A percentile compares a stretch with the other conserved stretches of the same genome.
Conservation (phyloP, 1,140 invertebrate species). For the Lordiphosa clarofinis region DNA sequence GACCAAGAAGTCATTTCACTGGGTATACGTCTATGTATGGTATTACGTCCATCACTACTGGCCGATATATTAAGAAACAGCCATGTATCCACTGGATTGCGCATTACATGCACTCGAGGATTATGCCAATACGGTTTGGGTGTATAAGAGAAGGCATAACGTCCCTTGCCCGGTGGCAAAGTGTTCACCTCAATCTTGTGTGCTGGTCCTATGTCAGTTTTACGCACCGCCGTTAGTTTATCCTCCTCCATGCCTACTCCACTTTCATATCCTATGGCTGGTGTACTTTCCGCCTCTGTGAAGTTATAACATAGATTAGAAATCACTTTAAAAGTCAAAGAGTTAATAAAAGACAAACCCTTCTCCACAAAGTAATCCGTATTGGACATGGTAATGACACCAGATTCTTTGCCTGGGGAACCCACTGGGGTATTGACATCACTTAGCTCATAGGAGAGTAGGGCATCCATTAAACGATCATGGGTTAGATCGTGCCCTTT, state of each 20-base stretch:
- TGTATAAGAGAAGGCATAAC: conserved; percentile 93
- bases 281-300: conserved; percentile 57
- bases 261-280: conserved; percentile 33
- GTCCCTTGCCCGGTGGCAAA: conserved; percentile 90
- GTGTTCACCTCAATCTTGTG: conserved; percentile 83
- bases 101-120: conserved; percentile 88
- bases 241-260: conserved; percentile 59
- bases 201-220: conserved; percentile 78
- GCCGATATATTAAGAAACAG: conserved; percentile 90
- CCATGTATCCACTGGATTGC: conserved; percentile 89
- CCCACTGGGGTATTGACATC: conserved; percentile 67
- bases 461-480: conserved; percentile 74
- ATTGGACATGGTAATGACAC: conserved; percentile 75
- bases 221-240: conserved; percentile 62
- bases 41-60: conserved; percentile 80
- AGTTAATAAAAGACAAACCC: conserved; percentile 15
- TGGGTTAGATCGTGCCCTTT: conserved; percentile 63
- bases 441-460: conserved; percentile 79
- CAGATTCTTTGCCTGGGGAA: conserved; percentile 73
- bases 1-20: conserved; percentile 96
- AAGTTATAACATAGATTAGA: neutral
- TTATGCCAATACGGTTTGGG: conserved; percentile 89
- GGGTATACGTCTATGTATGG: conserved; percentile 84
- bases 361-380: conserved; percentile 70
- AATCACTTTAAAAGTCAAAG: neutral